Percentiles rank a stretch among this genome's conserved stretches.
phyloP scores from a whole-genome alignment of 2,113 vertebrate species.

The Menura novaehollandiae region DNA sequence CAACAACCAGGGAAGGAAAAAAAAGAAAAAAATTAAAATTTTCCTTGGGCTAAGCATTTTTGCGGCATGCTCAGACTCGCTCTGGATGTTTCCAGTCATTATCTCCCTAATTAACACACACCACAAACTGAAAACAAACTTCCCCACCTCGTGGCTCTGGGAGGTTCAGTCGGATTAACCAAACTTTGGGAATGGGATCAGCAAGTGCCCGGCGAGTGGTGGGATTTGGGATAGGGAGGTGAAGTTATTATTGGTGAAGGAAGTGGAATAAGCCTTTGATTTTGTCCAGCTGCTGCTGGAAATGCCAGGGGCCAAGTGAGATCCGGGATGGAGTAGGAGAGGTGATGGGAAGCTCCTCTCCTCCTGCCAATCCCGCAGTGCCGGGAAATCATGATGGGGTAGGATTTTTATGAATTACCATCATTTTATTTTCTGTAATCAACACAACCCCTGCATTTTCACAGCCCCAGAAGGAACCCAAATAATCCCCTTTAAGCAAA shows the following conservation, averaged over 20 bases:
- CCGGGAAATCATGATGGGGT: neutral
- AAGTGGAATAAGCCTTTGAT: slow-evolving; percentile 10
- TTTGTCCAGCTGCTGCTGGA: slow-evolving; percentile 41
- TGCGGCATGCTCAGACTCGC: neutral
- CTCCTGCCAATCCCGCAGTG: slow-evolving; percentile 1
- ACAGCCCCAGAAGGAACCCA: neutral
- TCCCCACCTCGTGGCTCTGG: neutral
- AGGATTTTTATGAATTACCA: rapidly evolving
- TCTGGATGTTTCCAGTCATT: neutral
- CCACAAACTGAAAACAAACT: neutral
- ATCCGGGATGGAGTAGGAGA: rapidly evolving
- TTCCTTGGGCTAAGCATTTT: slow-evolving; percentile 48
- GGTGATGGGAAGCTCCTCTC: neutral
- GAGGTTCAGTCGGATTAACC: neutral
- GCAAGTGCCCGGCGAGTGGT: neutral
- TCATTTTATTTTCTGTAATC: neutral
- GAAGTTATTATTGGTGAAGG: neutral
- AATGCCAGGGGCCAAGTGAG: neutral
- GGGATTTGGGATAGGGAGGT: slow-evolving; percentile 22
- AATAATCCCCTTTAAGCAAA: neutral
- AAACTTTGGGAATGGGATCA: neutral
- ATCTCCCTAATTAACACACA: neutral
- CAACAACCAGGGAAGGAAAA: neutral
- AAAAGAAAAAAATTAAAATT: neutral
- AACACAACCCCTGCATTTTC: neutral